phyloP scores from a whole-genome alignment of 2,888 invertebrate species.

The Erebia ligea region DNA sequence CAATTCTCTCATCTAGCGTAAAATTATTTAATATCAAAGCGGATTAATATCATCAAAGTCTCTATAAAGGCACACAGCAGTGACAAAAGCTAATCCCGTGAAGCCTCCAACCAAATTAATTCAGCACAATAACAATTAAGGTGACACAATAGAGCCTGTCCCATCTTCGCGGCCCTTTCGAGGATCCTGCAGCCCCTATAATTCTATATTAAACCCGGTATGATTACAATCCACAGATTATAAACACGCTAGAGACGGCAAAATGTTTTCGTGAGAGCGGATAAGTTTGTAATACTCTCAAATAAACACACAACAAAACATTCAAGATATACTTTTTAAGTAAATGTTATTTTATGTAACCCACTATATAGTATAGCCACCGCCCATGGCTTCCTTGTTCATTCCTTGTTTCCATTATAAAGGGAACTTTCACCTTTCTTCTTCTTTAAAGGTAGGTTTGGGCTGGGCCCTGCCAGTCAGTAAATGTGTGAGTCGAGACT shows the following conservation, averaged over 20 bases:
- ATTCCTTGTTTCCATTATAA: too few relatives aligned
- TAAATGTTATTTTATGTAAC: too few relatives aligned
- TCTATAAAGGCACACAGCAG: conserved; percentile 35
- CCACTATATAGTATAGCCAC: too few relatives aligned
- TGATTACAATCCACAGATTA: conserved; percentile 41
- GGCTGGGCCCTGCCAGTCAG: too few relatives aligned
- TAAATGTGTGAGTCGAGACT: too few relatives aligned
- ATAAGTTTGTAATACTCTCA: background rate
- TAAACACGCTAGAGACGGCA: conserved; percentile 29
- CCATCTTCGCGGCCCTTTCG: conserved; percentile 37
- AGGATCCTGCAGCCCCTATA: conserved; percentile 39
- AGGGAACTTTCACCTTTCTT: too few relatives aligned
- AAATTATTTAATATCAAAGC: conserved; percentile 23
- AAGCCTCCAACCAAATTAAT: conserved; percentile 45
- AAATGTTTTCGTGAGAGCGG: conserved; percentile 3
- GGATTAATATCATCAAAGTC: conserved; percentile 27
- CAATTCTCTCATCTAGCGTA: background rate
- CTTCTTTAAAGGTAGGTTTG: too few relatives aligned
- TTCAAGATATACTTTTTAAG: too few relatives aligned
- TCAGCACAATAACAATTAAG: conserved; percentile 53
- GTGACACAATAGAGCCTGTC: conserved; percentile 44
- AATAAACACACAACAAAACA: background rate
- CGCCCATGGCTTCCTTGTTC: too few relatives aligned
- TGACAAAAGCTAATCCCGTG: conserved; percentile 41
- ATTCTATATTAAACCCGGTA: conserved; percentile 44